A percentile compares a stretch with the other conserved stretches of the same genome.
These are phyloP conservation scores for Kryptolebias ocellatus DNA, from an alignment of 2,797 vertebrate genomes.

Conservation along the genomic window DNA sequence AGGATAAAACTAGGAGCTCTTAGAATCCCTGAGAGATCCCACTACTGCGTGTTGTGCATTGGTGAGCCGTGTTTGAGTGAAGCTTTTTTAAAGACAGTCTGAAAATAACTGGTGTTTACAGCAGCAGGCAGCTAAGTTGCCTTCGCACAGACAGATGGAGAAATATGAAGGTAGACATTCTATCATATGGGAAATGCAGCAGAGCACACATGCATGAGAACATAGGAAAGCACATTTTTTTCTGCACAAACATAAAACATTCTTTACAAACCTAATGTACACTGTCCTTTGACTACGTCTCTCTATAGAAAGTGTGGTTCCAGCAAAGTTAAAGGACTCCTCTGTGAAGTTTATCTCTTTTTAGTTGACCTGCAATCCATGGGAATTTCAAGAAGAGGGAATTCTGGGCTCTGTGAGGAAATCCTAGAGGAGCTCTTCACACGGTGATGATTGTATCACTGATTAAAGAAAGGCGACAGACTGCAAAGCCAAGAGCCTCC, in stretches of 20 bases:
- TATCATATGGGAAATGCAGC: constrained; percentile 34
- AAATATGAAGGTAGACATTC: constrained; percentile 64
- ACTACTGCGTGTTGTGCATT: constrained; percentile 31
- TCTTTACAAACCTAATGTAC: not conserved
- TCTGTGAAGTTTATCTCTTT: constrained; percentile 12
- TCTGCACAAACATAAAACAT: constrained; percentile 20
- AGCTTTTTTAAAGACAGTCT: constrained; percentile 60
- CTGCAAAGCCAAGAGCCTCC: constrained; percentile 16
- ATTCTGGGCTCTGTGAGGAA: constrained; percentile 15
- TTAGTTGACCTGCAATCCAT: constrained; percentile 14
- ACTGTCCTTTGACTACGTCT: constrained; percentile 22
- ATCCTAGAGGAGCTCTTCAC: constrained; percentile 38
- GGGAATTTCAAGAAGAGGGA: constrained; percentile 27
- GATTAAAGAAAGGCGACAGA: constrained; percentile 19
- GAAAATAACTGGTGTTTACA: constrained; percentile 72
- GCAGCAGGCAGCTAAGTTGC: constrained; percentile 46
- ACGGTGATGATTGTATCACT: constrained; percentile 16
- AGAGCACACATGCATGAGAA: not conserved
- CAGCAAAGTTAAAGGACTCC: constrained; percentile 23
- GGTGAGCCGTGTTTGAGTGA: constrained; percentile 51
- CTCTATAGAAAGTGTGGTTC: constrained; percentile 14
- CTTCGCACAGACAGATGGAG: constrained; percentile 65
- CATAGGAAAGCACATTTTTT: not conserved
- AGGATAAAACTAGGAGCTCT: constrained; percentile 62
- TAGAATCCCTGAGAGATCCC: constrained; percentile 59